phyloP scores from a whole-genome alignment of 2,797 vertebrate genomes.

The Trematomus bernacchii region DNA sequence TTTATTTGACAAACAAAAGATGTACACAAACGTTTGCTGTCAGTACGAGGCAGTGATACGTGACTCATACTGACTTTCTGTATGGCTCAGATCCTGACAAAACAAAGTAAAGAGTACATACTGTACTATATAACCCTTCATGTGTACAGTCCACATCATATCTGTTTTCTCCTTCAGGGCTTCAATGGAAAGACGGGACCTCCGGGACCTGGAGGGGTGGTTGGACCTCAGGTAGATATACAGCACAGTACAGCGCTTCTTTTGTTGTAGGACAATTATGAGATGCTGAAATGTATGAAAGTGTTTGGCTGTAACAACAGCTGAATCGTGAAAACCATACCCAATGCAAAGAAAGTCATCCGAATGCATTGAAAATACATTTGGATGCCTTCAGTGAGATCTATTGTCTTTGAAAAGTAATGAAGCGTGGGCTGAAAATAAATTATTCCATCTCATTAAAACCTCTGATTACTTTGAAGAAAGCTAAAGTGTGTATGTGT shows the following conservation, averaged over 20 bases:
- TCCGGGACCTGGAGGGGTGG: constrained; percentile 96
- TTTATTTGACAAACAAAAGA: background rate
- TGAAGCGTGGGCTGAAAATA: constrained; percentile 19
- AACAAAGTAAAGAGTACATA: background rate
- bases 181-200: constrained; percentile 99
- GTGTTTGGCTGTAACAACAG: background rate
- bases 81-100: background rate
- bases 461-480: background rate
- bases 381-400: constrained; percentile 2
- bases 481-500: background rate
- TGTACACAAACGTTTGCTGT: background rate
- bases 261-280: constrained; percentile 5
- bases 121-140: background rate
- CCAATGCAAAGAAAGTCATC: background rate
- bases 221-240: constrained; percentile 94
- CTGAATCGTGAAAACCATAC: constrained; percentile 7
- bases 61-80: background rate
- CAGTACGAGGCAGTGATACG: background rate
- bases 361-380: constrained; percentile 13
- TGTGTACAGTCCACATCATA: background rate
- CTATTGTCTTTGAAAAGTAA: constrained; percentile 9
- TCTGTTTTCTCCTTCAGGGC: constrained; percentile 85
- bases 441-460: constrained; percentile 23
- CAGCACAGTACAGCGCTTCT: background rate
- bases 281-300: background rate